Percentiles rank a stretch among this genome's conserved stretches.
phyloP scores from a whole-genome alignment of 2,113 vertebrate species.

The Pseudorhombus dupliciocellatus region DNA sequence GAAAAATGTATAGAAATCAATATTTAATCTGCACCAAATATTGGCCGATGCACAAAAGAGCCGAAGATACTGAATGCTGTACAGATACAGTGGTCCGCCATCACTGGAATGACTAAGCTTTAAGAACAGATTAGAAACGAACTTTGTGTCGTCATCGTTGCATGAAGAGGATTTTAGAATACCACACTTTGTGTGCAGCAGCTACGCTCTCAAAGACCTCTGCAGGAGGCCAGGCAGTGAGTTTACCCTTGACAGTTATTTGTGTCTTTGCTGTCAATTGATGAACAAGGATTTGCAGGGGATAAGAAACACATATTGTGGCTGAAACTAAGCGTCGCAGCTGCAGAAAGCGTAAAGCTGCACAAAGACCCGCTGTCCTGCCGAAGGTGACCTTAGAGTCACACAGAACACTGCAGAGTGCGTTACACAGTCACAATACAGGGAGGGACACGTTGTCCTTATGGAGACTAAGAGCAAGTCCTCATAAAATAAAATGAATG shows the following conservation, averaged over 20 bases:
- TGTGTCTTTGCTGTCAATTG: constrained; percentile 22
- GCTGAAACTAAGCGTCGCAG: constrained; percentile 35
- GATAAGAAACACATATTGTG: constrained; percentile 41
- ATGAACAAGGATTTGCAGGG: constrained; percentile 47
- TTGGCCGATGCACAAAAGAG: constrained; percentile 73
- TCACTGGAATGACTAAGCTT: constrained; percentile 65
- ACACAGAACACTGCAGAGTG: constrained; percentile 52
- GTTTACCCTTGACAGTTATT: constrained; percentile 43
- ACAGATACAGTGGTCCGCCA: constrained; percentile 52
- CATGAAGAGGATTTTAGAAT: constrained; percentile 52
- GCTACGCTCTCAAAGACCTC: constrained; percentile 29
- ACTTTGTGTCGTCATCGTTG: constrained; percentile 33
- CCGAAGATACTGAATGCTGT: constrained; percentile 58
- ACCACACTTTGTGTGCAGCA: constrained; percentile 22
- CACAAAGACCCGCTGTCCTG: constrained; percentile 30
- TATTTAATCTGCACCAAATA: constrained; percentile 83
- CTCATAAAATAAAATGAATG: background rate
- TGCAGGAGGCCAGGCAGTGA: constrained; percentile 25
- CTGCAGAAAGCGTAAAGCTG: constrained; percentile 38
- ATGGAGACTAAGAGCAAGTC: background rate
- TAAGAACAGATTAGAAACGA: constrained; percentile 51
- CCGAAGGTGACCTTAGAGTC: constrained; percentile 71
- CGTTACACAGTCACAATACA: background rate
- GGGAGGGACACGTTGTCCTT: background rate
- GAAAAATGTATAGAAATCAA: constrained; percentile 80